These are phyloP conservation scores for Eilema caniola DNA, from an alignment of 2,888 invertebrate species.

Conservation along the genomic window DNA sequence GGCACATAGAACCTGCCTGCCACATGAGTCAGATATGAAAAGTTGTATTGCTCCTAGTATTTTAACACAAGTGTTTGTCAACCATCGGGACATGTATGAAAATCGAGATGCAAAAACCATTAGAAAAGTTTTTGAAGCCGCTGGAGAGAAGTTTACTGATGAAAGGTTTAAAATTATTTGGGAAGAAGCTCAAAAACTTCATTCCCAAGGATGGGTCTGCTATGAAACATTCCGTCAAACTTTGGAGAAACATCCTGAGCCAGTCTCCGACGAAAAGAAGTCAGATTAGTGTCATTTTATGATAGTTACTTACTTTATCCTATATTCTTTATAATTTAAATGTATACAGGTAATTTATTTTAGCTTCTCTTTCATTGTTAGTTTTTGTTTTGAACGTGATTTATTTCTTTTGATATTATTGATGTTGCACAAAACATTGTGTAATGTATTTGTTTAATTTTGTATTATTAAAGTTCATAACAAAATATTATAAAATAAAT, in stretches of 20 bases:
- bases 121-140: constrained; percentile 82
- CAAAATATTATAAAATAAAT: not conserved
- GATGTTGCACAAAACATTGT: not conserved
- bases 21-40: constrained; percentile 74
- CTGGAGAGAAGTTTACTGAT: constrained; percentile 81
- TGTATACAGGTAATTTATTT: not conserved
- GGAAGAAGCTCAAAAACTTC: constrained; percentile 80
- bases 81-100: constrained; percentile 76
- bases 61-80: constrained; percentile 68
- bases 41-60: constrained; percentile 70
- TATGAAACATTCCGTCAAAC: constrained; percentile 82
- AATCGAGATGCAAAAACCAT: constrained; percentile 70
- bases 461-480: not conserved
- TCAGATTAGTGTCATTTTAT: not conserved
- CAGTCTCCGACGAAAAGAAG: not conserved
- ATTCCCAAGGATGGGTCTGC: constrained; percentile 84
- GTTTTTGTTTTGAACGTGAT: not conserved
- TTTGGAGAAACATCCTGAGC: constrained; percentile 48
- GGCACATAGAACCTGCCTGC: constrained; percentile 66
- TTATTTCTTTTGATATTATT: constrained; percentile 2
- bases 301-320: not conserved
- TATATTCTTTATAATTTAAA: not conserved
- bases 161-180: constrained; percentile 81
- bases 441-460: not conserved
- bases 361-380: not conserved